Evolutionary conservation across 1,140 invertebrate genomes (phyloP).

Genomic region (Zaprionus davidi): DNA sequence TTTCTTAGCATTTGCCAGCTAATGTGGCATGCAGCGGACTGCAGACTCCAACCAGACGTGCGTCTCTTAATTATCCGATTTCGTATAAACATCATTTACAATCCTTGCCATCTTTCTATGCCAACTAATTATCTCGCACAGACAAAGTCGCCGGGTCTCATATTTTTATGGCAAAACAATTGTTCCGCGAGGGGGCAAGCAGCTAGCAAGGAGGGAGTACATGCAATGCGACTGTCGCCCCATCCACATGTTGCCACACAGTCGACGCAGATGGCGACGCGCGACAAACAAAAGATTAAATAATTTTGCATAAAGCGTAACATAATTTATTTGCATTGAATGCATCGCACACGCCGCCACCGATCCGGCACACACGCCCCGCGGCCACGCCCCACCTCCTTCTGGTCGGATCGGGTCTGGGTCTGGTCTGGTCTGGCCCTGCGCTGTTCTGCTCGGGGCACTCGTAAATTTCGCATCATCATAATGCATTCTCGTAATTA

Average conservation of each 20-base stretch:
- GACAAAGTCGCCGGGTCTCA: conserved; percentile 69
- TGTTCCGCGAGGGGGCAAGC: conserved; percentile 26
- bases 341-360: conserved; percentile 78
- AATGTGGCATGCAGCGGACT: conserved; percentile 68
- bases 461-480: conserved; percentile 82
- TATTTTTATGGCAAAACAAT: conserved; percentile 81
- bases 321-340: conserved; percentile 83
- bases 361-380: conserved; percentile 56
- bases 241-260: conserved; percentile 38
- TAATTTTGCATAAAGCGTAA: conserved; percentile 83
- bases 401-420: conserved; percentile 25
- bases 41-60: conserved; percentile 5
- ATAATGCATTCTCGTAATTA: conserved; percentile 83
- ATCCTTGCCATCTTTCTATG: conserved; percentile 59
- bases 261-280: conserved; percentile 21
- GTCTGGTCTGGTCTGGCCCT: conserved; percentile 20
- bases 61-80: conserved; percentile 51
- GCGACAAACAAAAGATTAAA: conserved; percentile 82
- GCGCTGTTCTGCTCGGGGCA: conserved; percentile 1
- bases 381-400: conserved; percentile 12
- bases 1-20: conserved; percentile 71
- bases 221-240: neutral
- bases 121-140: conserved; percentile 78
- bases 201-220: neutral
- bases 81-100: conserved; percentile 64